Percentiles rank a stretch among this genome's conserved stretches.
phyloP scores from a whole-genome alignment of 2,888 invertebrate genomes.

The Acanthococcus lagerstroemiae region DNA sequence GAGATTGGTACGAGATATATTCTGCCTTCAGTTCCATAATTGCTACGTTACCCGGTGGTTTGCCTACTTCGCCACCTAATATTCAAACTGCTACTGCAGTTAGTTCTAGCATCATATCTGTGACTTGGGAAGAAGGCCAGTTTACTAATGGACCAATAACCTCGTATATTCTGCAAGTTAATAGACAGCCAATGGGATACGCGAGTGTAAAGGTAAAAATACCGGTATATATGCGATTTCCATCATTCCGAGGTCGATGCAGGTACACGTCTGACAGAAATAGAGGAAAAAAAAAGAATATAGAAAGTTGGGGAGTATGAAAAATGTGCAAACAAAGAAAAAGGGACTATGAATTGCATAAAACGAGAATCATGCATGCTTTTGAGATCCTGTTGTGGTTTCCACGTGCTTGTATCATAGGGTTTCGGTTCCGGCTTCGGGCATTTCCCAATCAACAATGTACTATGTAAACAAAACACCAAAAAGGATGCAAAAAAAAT shows the following conservation, averaged over 20 bases:
- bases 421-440: too few relatives aligned
- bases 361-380: too few relatives aligned
- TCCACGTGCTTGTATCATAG: too few relatives aligned
- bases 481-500: too few relatives aligned
- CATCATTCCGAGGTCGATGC: not conserved
- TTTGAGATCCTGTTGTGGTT: too few relatives aligned
- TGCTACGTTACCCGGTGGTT: constrained; percentile 58
- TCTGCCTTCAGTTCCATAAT: constrained; percentile 68
- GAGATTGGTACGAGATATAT: constrained; percentile 54
- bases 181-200: constrained; percentile 49
- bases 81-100: constrained; percentile 66
- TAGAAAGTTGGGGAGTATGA: too few relatives aligned
- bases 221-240: not conserved
- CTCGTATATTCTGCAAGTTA: constrained; percentile 69
- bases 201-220: constrained; percentile 55
- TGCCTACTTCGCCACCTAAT: constrained; percentile 62
- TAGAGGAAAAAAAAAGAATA: not conserved
- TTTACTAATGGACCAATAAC: constrained; percentile 80
- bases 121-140: constrained; percentile 79
- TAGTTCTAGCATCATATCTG: constrained; percentile 70
- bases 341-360: too few relatives aligned
- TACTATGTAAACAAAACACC: too few relatives aligned
- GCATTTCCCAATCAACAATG: too few relatives aligned
- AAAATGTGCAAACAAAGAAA: too few relatives aligned
- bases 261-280: not conserved